Evolutionary conservation across 2,113 vertebrate species (phyloP), one percentile per base, ranked within the genome.

Genomic region (Malurus elegans): DNA sequence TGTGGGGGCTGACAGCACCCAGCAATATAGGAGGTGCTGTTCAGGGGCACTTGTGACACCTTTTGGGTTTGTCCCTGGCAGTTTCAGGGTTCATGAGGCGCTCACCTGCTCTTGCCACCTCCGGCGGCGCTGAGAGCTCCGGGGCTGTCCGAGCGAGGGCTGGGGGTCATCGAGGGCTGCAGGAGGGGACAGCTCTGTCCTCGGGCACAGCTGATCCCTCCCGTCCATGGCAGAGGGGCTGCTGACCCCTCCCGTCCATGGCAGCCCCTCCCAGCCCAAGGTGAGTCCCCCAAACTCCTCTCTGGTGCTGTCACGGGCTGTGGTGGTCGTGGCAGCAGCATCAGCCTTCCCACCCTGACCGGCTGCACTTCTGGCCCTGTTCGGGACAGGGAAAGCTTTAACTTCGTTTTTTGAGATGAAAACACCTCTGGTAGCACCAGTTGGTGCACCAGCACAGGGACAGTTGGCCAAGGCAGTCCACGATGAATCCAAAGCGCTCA

Each of bases 51-150:
- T 1, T 36, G 42, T 70, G 91, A n/a, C 69, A 14, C 16, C 38
- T 32, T 18, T 11, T 2, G 14, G 34, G 12, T 86, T 66, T 45
- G 15, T n/a, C 86, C 12, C 47, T 4, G 75, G n/a, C 15, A 12
- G 3, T 25, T 4, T 0, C 17, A 1, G 18, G 32, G 14, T 38
- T 79, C 28, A 9, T 3, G 31, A 20, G 0, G 0, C 3, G 38
- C 66, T 53, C 78, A 32, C 20, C 21, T 19, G 51, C 29, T 81
- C 83, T 45, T 74, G 32, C 26, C 34, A 25, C 48, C 61, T 51
- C 45, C 9, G 64, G 57, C 60, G 38, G 71, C 21, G 1, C 72
- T 6, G 28, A 57, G 48, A 29, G 31, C 45, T 12, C 64, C 0
- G 1, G 67, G 31, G 40, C 50, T 64, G 66, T 79, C 51, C 3